Evolutionary conservation across 2,888 invertebrate species (phyloP).

Genomic region (Habrosyne pyritoides): DNA sequence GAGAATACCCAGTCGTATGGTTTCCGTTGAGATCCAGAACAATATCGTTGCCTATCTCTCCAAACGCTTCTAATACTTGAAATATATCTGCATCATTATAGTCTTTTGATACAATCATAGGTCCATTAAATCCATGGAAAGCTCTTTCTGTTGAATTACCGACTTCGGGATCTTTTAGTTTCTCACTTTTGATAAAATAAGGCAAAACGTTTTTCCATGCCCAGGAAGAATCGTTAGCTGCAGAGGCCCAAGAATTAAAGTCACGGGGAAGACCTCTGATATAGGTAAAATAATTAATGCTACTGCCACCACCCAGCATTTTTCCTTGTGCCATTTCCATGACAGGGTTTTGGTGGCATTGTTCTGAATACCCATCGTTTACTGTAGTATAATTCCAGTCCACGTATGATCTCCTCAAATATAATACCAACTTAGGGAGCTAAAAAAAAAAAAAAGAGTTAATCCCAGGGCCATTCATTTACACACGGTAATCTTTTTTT

Average conservation of each 20-base stretch:
- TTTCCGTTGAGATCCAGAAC: slow-evolving; percentile 24
- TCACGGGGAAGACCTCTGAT: slow-evolving; percentile 46
- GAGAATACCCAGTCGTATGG: slow-evolving; percentile 14
- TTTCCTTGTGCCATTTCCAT: slow-evolving; percentile 40
- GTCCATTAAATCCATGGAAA: slow-evolving; percentile 62
- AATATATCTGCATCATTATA: slow-evolving; percentile 18
- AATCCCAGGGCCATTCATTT: too few species aligned
- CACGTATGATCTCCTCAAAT: slow-evolving; percentile 26
- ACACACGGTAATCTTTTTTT: too few species aligned
- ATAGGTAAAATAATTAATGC: slow-evolving; percentile 46
- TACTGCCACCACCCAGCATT: slow-evolving; percentile 53
- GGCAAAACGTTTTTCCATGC: slow-evolving; percentile 41
- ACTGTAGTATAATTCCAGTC: slow-evolving; percentile 48
- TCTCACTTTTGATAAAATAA: slow-evolving; percentile 36
- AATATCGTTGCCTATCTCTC: slow-evolving; percentile 63
- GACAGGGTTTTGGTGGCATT: slow-evolving; percentile 17
- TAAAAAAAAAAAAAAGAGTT: slow-evolving; percentile 20
- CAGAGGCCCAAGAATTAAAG: slow-evolving; percentile 43
- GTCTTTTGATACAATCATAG: slow-evolving; percentile 53
- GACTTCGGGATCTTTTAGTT: slow-evolving; percentile 5
- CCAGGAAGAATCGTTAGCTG: slow-evolving; percentile 41
- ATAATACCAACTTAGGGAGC: slow-evolving; percentile 32
- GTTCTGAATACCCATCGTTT: slow-evolving; percentile 21
- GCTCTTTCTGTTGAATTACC: slow-evolving; percentile 11
- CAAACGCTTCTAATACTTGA: slow-evolving; percentile 43